Conservation (phyloP, 2,797 vertebrate species). For the Microctenopoma stevenorrisi region DNA sequence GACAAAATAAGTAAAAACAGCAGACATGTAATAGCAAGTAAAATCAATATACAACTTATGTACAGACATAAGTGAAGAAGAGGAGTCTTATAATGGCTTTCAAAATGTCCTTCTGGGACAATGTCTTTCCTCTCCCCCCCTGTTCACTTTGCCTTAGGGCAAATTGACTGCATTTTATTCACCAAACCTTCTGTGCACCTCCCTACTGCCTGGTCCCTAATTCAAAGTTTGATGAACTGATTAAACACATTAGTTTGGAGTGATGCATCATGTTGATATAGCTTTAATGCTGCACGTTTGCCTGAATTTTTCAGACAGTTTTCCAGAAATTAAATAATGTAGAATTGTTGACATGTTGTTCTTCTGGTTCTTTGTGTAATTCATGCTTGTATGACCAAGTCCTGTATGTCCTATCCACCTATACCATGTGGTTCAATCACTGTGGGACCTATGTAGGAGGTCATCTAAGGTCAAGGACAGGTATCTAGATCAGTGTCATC, state of each 20-base stretch:
- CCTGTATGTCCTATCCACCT: constrained; percentile 6
- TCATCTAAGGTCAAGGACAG: constrained; percentile 45
- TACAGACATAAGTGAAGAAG: constrained; percentile 1
- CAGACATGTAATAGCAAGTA: too few species aligned
- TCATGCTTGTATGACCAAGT: background rate
- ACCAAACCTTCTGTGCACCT: background rate
- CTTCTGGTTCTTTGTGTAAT: background rate
- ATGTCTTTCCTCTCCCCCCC: background rate
- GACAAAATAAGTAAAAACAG: too few species aligned
- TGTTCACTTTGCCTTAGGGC: background rate
- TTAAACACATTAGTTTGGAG: background rate
- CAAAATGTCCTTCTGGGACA: constrained; percentile 19
- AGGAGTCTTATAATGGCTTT: background rate
- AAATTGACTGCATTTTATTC: background rate
- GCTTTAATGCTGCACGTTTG: background rate
- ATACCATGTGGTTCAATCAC: constrained; percentile 13
- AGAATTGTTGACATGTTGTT: too few species aligned
- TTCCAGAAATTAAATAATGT: too few species aligned
- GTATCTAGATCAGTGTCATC: constrained; percentile 30
- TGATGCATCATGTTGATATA: background rate
- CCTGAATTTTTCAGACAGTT: too few species aligned
- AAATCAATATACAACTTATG: too few species aligned
- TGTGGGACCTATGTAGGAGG: constrained; percentile 9
- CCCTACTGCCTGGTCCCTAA: too few species aligned
- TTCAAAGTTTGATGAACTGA: background rate